Evolutionary conservation across 1,140 invertebrate genomes (phyloP).

Genomic region (Colletes gigas): DNA sequence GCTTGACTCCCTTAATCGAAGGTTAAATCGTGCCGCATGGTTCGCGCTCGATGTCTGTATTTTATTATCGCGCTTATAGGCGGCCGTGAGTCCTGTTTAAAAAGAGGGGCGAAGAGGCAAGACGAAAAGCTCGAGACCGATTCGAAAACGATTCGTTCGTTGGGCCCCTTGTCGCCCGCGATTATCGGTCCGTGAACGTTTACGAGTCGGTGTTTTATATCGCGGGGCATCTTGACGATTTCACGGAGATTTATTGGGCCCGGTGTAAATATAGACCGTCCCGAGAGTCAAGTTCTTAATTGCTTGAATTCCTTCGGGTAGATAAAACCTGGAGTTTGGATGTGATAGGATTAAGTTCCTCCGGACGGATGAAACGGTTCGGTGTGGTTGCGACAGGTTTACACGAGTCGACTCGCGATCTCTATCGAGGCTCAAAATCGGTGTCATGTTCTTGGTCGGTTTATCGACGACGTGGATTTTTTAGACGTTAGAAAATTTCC

Average conservation of each 20-base stretch:
- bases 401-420: no score
- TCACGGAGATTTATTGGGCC: no score
- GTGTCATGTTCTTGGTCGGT: no score
- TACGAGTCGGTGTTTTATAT: not conserved
- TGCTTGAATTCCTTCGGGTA: not conserved
- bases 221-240: no score
- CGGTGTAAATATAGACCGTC: not conserved
- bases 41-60: slow-evolving; percentile 49
- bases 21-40: slow-evolving; percentile 58
- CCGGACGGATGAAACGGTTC: no score
- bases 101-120: not conserved
- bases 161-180: not conserved
- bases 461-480: no score
- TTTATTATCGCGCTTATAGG: slow-evolving; percentile 38
- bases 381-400: no score
- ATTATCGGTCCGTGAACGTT: not conserved
- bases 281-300: not conserved
- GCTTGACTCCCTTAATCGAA: slow-evolving; percentile 57
- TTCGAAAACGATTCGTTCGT: not conserved
- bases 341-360: no score
- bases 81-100: not conserved
- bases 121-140: not conserved
- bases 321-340: no score
- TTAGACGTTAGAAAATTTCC: no score
- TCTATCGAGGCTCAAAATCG: no score